Percentiles rank a stretch among this genome's conserved stretches.
phyloP scores from a whole-genome alignment of 2,113 vertebrate genomes.

The Nicator chloris region DNA sequence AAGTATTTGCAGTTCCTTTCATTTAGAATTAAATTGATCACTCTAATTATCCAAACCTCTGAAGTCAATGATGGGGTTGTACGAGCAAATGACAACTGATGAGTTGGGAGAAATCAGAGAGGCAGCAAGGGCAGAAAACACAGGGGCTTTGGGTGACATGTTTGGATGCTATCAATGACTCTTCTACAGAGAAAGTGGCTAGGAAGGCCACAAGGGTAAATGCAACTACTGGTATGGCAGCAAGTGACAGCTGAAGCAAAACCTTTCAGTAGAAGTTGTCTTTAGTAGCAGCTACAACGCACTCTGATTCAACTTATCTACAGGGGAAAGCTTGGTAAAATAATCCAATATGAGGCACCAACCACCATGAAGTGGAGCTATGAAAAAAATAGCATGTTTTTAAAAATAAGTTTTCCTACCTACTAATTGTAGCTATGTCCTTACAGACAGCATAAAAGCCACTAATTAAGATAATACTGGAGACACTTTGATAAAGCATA shows the following conservation, averaged over 20 bases:
- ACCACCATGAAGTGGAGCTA: background rate
- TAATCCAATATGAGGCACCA: background rate
- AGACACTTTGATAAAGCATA: rapidly evolving
- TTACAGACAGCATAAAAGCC: background rate
- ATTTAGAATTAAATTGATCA: background rate
- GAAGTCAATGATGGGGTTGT: background rate
- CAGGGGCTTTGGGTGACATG: background rate
- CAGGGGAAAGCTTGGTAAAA: background rate
- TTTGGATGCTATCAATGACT: background rate
- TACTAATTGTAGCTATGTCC: too few species aligned
- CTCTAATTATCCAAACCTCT: background rate
- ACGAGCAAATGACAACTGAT: background rate
- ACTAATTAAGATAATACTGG: rapidly evolving
- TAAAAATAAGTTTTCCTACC: too few species aligned
- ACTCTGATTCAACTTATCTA: background rate
- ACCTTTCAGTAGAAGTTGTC: background rate
- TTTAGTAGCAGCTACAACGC: background rate
- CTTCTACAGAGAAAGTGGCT: background rate
- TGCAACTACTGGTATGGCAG: background rate
- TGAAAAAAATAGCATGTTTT: background rate
- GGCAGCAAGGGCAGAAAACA: background rate
- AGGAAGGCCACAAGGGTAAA: background rate
- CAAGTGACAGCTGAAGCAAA: background rate
- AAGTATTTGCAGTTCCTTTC: background rate
- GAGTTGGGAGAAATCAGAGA: background rate